phyloP scores from a whole-genome alignment of 2,888 invertebrate species.

The Drosophila acutilabella region DNA sequence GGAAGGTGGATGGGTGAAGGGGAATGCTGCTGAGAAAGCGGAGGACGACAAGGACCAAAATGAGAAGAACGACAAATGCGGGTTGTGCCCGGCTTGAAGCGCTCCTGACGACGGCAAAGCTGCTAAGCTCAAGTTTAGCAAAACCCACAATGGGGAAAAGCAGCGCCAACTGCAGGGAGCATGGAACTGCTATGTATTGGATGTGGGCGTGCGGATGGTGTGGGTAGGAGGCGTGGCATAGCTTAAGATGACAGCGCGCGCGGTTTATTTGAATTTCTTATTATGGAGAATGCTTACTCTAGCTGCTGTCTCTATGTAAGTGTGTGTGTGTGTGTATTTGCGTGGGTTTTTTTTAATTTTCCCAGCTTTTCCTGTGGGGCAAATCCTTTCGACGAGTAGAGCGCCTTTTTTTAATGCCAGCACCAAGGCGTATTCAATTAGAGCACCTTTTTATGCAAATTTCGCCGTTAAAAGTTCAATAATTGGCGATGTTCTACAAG shows the following conservation, averaged over 20 bases:
- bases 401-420: conserved; percentile 11
- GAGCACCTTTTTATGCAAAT: conserved; percentile 77
- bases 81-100: conserved; percentile 45
- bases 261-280: conserved; percentile 83
- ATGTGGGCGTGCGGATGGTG: conserved; percentile 55
- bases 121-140: conserved; percentile 81
- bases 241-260: conserved; percentile 83
- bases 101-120: conserved; percentile 67
- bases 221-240: conserved; percentile 74
- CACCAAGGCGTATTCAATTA: conserved; percentile 70
- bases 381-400: conserved; percentile 64
- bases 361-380: conserved; percentile 46
- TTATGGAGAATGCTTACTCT: conserved; percentile 59
- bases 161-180: conserved; percentile 46
- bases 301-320: not conserved
- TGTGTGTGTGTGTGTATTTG: not conserved
- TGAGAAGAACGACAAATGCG: conserved; percentile 71
- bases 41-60: conserved; percentile 54
- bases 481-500: conserved; percentile 85
- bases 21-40: conserved; percentile 19
- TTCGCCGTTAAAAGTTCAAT: conserved; percentile 83
- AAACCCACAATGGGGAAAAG: conserved; percentile 69
- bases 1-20: not conserved
- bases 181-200: not conserved
- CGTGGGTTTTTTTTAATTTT: conserved; percentile 57